Conservation (phyloP, 2,888 invertebrate genomes). For the Drosophila koepferae region DNA sequence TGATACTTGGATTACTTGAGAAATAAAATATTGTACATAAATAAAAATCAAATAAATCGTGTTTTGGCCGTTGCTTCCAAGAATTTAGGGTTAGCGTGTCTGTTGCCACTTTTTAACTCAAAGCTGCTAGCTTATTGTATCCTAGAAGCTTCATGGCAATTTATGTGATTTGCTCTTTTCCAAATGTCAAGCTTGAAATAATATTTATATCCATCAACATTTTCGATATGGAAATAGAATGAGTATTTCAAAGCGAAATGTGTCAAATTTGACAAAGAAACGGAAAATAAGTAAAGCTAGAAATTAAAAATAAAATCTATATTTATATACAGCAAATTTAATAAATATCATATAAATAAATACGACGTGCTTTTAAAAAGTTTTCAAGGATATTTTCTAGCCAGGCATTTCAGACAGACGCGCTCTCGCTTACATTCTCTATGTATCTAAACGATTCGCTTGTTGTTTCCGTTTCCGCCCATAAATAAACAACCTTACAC, state of each 20-base stretch:
- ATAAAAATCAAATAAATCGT: slow-evolving; percentile 1
- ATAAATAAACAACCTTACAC: slow-evolving; percentile 17
- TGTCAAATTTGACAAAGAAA: background rate
- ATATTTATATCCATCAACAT: too few species aligned
- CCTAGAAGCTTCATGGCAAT: too few species aligned
- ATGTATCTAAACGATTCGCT: slow-evolving; percentile 38
- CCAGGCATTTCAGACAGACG: background rate
- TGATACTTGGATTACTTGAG: slow-evolving; percentile 10
- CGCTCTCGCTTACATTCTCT: slow-evolving; percentile 23
- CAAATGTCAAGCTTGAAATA: too few species aligned
- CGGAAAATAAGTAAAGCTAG: background rate
- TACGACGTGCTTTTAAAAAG: too few species aligned
- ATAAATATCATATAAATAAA: background rate
- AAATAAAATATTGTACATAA: slow-evolving; percentile 31
- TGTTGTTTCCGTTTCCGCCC: slow-evolving; percentile 31
- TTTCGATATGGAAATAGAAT: background rate
- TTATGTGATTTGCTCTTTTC: background rate
- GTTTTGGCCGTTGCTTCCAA: background rate
- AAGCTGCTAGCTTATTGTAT: slow-evolving; percentile 21
- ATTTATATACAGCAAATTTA: background rate
- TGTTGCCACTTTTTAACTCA: slow-evolving; percentile 44
- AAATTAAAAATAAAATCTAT: background rate
- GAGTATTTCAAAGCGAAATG: too few species aligned
- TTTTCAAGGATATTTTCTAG: background rate
- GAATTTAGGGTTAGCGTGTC: slow-evolving; percentile 37